These are phyloP conservation scores for Epizoanthus stellaris DNA, from an alignment of 92 coral and sea anemone genomes.

Conservation along the genomic window DNA sequence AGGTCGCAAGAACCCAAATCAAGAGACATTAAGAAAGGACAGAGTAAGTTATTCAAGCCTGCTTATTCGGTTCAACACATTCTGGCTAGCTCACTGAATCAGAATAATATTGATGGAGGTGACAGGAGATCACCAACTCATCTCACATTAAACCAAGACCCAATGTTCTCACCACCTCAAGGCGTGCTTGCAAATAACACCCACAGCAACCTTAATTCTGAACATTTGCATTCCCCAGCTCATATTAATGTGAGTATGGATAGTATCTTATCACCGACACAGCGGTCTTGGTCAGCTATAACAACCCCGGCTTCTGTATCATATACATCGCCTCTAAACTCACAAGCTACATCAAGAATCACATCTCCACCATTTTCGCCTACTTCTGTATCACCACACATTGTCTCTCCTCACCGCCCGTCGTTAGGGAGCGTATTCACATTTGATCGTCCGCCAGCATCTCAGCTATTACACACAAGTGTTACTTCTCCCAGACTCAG, in stretches of 20 bases:
- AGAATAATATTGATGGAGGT: constrained; percentile 56
- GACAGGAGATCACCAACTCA: constrained; percentile 55
- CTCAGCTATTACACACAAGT: constrained; percentile 85
- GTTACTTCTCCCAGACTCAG: constrained; percentile 89
- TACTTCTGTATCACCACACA: constrained; percentile 90
- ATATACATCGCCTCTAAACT: constrained; percentile 84
- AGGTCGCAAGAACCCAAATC: constrained; percentile 54
- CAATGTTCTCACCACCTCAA: constrained; percentile 89
- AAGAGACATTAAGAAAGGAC: constrained; percentile 59
- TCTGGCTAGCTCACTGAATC: constrained; percentile 63
- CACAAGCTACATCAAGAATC: constrained; percentile 76
- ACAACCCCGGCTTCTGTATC: constrained; percentile 59
- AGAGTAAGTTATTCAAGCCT: constrained; percentile 43
- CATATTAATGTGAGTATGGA: constrained; percentile 72
- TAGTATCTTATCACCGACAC: constrained; percentile 76
- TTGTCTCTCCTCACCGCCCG: constrained; percentile 79
- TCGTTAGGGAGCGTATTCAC: constrained; percentile 84
- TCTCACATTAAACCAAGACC: constrained; percentile 78
- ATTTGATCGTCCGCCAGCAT: constrained; percentile 77
- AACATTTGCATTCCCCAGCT: constrained; percentile 73
- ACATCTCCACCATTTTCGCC: constrained; percentile 91
- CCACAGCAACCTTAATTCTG: constrained; percentile 81
- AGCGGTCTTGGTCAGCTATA: constrained; percentile 75
- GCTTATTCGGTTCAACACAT: constrained; percentile 56
- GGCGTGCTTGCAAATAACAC: constrained; percentile 62